Conservation (phyloP, 2,797 vertebrate species). For the Cacajao melanocephalus region DNA sequence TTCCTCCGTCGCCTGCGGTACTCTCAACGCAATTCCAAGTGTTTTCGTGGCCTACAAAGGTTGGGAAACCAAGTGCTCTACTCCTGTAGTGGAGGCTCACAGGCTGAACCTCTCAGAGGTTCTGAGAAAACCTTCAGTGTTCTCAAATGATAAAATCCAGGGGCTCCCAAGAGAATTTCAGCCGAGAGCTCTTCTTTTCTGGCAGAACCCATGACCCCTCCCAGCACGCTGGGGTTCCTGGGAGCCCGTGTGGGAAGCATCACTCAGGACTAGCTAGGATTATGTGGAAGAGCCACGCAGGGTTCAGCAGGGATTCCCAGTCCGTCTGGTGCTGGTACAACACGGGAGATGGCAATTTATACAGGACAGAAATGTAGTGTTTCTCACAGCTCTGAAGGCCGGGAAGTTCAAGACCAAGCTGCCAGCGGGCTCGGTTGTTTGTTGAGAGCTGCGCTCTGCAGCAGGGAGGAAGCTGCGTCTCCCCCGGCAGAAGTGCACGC, state of each 20-base stretch:
- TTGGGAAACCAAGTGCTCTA: fast-evolving
- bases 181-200: background rate
- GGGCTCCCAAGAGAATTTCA: background rate
- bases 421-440: background rate
- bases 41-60: background rate
- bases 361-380: too few relatives aligned
- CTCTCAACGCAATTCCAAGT: too few relatives aligned
- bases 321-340: background rate
- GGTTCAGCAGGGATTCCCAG: background rate
- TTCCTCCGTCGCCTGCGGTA: fast-evolving
- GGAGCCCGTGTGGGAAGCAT: background rate
- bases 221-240: fast-evolving
- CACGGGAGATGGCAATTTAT: background rate
- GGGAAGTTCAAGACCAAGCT: background rate
- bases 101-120: fast-evolving
- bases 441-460: background rate
- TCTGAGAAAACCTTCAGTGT: background rate
- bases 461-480: background rate
- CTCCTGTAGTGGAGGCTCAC: background rate
- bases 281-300: fast-evolving
- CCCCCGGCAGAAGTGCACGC: background rate
- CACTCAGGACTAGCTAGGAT: fast-evolving
- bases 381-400: background rate
- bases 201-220: fast-evolving
- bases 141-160: background rate